Evolutionary conservation across 2,888 invertebrate genomes (phyloP).

Genomic region (Lycophotia porphyrea): DNA sequence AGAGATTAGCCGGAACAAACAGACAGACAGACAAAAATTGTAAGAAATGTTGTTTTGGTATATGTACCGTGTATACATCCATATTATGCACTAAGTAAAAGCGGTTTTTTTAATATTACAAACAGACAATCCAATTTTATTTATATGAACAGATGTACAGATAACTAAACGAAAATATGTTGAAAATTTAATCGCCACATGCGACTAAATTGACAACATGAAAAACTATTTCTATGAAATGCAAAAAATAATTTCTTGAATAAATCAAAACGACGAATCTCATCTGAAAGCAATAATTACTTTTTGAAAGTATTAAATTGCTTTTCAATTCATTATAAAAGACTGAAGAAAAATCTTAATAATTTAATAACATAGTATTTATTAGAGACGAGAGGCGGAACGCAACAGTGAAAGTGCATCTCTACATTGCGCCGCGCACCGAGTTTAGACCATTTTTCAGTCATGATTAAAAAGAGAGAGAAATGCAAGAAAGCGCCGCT

Average conservation of each 20-base stretch:
- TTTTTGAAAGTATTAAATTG: slow-evolving; percentile 45
- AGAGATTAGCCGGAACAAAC: too few species aligned
- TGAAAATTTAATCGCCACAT: too few species aligned
- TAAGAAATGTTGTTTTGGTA: too few species aligned
- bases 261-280: slow-evolving; percentile 1
- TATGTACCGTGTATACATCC: too few species aligned
- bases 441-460: slow-evolving; percentile 88
- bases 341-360: slow-evolving; percentile 53
- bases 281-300: slow-evolving; percentile 20
- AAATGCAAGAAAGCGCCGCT: slow-evolving; percentile 88
- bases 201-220: not conserved
- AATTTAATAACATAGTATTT: slow-evolving; percentile 64
- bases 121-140: too few species aligned
- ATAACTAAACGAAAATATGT: too few species aligned
- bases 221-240: not conserved
- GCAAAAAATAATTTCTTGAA: not conserved
- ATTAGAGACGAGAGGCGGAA: slow-evolving; percentile 73
- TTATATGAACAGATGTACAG: too few species aligned
- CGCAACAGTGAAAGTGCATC: slow-evolving; percentile 88
- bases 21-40: too few species aligned
- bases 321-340: slow-evolving; percentile 43
- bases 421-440: slow-evolving; percentile 80
- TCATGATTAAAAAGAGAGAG: slow-evolving; percentile 84
- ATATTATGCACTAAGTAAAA: too few species aligned
- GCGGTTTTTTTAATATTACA: too few species aligned